Percentiles rank a stretch among this genome's conserved stretches.
These are phyloP conservation scores for Drosophila kohkoa DNA, from an alignment of 1,140 invertebrate species.

Conservation along the genomic window DNA sequence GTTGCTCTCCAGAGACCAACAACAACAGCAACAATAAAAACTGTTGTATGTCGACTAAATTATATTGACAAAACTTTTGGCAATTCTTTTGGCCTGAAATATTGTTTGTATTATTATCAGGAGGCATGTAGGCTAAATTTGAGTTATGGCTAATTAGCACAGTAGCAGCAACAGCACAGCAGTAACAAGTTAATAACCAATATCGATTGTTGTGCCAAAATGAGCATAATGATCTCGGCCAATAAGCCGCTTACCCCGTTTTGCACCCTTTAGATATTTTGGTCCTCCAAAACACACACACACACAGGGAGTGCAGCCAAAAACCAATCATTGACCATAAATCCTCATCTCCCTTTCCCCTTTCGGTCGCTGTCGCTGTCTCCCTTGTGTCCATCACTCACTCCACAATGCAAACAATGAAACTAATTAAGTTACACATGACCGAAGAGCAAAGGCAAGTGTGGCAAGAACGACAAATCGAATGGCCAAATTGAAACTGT, in stretches of 20 bases:
- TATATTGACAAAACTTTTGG: constrained; percentile 11
- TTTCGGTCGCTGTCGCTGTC: background rate
- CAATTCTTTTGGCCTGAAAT: constrained; percentile 9
- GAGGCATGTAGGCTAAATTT: constrained; percentile 20
- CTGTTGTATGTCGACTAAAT: background rate
- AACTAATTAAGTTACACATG: constrained; percentile 65
- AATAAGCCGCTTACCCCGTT: constrained; percentile 46
- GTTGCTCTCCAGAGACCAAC: constrained; percentile 7
- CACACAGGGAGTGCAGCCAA: background rate
- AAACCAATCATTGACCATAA: constrained; percentile 44
- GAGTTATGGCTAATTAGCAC: constrained; percentile 56
- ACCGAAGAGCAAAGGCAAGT: constrained; percentile 23
- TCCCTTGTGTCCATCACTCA: constrained; percentile 3
- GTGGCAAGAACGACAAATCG: constrained; percentile 40
- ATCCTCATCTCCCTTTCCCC: background rate
- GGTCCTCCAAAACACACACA: background rate
- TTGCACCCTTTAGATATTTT: constrained; percentile 6
- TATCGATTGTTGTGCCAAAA: constrained; percentile 38
- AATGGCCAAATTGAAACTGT: constrained; percentile 47
- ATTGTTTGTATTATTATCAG: constrained; percentile 8
- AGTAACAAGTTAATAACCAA: constrained; percentile 55
- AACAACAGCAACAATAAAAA: background rate
- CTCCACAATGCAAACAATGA: constrained; percentile 52
- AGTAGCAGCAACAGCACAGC: constrained; percentile 8
- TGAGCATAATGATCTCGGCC: constrained; percentile 45